Evolutionary conservation across 2,113 vertebrate species (phyloP).

Genomic region (Pomatostomus ruficeps): DNA sequence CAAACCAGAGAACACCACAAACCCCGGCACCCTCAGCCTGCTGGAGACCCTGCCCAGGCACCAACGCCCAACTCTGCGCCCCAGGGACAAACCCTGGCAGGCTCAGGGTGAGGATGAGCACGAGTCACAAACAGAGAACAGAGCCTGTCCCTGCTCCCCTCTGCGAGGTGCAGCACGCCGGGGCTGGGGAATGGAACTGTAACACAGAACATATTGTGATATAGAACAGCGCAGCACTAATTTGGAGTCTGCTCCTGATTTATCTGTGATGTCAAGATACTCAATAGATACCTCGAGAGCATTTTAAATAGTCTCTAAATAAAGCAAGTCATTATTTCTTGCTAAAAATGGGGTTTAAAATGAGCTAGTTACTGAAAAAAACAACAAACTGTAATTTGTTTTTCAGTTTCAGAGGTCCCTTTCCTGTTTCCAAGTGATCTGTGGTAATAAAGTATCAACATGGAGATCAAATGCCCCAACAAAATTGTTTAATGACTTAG

Average conservation of each 20-base stretch:
- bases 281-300: not conserved
- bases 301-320: slow-evolving; percentile 31
- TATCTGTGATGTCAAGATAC: not conserved
- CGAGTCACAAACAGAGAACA: not conserved
- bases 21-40: not conserved
- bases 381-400: not conserved
- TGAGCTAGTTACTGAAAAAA: not conserved
- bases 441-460: not conserved
- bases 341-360: slow-evolving; percentile 14
- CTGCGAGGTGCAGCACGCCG: not conserved
- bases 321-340: slow-evolving; percentile 30
- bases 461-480: not conserved
- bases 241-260: slow-evolving; percentile 8
- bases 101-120: not conserved
- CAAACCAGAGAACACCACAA: not conserved
- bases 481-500: not conserved
- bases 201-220: not conserved
- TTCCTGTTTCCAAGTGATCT: not conserved
- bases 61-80: not conserved
- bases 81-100: not conserved
- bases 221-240: not conserved
- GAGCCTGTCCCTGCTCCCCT: not conserved
- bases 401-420: not conserved
- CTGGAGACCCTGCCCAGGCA: not conserved
- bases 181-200: not conserved